Base-by-base conservation (phyloP, 2,797 vertebrate species). In the Avahi laniger region DNA sequence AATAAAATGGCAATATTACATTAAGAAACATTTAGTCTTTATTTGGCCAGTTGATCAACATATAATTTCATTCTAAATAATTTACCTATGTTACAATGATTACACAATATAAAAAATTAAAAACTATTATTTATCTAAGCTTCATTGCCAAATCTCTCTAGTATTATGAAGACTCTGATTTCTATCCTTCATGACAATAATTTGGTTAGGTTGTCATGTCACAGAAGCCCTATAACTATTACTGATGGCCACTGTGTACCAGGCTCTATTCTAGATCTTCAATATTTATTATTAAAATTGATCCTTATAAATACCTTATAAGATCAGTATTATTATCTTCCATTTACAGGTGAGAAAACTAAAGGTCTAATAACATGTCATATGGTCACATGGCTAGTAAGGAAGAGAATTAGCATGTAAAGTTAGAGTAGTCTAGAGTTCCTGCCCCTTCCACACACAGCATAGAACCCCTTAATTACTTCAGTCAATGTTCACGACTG, bases 11-110 rank as follows among this genome's bases (percentile, higher is more conserved):
- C 67, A 89, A 65, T 33, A 70, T 43, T n/a, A 79, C 35, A 38
- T 84, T 63, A 90, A 95, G 69, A 87, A 97, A 86, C 2, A 87
- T 75, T 93, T 93, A 75, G 28, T 93, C 18, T 91, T 93, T 75
- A 70, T 84, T 88, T 89, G 26, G 22, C 22, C 18, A 61, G 22
- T 75, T 43, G 7, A 10, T 80, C 65, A 91, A 79, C 7, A 91
- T 79, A 72, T 2, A 67, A 81, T 61, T 89, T 87, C 7, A 76
- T 50, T 12, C 14, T 48, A 86, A 91, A 69, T 85, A 90, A 72
- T 28, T 82, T 5, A 84, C 91, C 38, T 63, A 26, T 70, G 63
- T 75, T 50, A 46, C 0, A 85, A 54, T 67, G 20, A 94, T 7
- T 52, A 24, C 8, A 81, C 95, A 93, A 70, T 43, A 69, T n/a